Evolutionary conservation across 2,888 invertebrate genomes (phyloP).

Genomic region (Mythimna lalbum): DNA sequence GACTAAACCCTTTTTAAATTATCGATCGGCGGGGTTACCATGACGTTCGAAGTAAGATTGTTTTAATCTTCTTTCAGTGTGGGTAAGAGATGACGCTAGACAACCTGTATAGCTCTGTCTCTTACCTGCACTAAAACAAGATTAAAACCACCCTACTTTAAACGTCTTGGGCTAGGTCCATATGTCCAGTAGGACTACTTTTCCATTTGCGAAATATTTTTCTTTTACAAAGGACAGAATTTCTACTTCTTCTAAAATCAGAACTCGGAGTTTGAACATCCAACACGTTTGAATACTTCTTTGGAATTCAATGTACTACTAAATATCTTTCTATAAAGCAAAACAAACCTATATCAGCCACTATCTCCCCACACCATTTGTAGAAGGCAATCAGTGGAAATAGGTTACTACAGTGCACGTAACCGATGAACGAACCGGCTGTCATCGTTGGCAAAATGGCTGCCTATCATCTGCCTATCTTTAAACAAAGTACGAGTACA

Average conservation of each 20-base stretch:
- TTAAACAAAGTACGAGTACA: not conserved
- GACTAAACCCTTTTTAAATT: too few relatives aligned
- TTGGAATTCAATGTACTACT: not conserved
- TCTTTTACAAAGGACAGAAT: not conserved
- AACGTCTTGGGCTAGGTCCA: too few relatives aligned
- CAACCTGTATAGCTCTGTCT: too few relatives aligned
- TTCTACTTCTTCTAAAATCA: not conserved
- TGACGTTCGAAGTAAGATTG: too few relatives aligned
- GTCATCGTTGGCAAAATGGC: conserved; percentile 4
- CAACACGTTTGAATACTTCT: not conserved
- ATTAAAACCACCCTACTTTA: too few relatives aligned
- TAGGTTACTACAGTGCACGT: conserved; percentile 29
- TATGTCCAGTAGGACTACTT: not conserved
- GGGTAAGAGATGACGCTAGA: too few relatives aligned
- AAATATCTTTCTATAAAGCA: not conserved
- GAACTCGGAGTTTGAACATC: not conserved
- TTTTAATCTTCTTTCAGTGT: too few relatives aligned
- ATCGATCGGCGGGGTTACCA: too few relatives aligned
- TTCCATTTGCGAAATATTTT: not conserved
- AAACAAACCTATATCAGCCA: conserved; percentile 18
- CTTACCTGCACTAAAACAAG: too few relatives aligned
- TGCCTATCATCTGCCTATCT: not conserved
- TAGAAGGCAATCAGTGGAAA: conserved; percentile 31
- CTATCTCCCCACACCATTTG: conserved; percentile 34
- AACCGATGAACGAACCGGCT: conserved; percentile 31